These are phyloP conservation scores for Sebastes cheni DNA, from an alignment of 2,797 vertebrate species.

Conservation along the genomic window DNA sequence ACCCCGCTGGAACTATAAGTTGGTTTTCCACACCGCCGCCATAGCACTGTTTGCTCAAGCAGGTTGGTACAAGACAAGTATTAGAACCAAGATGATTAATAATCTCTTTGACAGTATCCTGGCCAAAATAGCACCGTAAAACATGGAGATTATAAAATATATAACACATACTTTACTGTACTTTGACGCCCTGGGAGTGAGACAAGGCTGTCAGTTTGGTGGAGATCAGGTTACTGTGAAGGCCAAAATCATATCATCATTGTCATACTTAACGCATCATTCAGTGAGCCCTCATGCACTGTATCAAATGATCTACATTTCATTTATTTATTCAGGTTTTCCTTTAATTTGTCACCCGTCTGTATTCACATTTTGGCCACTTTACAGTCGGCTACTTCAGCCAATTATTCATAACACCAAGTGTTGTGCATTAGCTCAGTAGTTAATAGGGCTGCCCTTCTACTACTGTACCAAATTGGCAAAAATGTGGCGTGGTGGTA, in stretches of 20 bases:
- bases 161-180: neutral
- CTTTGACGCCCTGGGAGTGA: no score
- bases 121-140: neutral
- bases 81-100: neutral
- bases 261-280: neutral
- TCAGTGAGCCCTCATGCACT: neutral
- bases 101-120: neutral
- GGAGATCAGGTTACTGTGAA: neutral
- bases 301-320: neutral
- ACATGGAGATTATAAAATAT: neutral
- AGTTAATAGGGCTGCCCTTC: constrained; percentile 16
- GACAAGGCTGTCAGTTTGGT: neutral
- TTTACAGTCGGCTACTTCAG: neutral
- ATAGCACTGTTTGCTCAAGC: neutral
- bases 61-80: neutral
- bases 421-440: constrained; percentile 15
- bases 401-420: constrained; percentile 6
- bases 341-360: neutral
- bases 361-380: neutral
- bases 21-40: neutral
- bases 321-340: neutral
- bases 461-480: neutral
- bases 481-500: constrained; percentile 3
- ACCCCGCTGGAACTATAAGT: neutral
- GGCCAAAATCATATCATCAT: neutral